Evolutionary conservation across 1,140 invertebrate species (phyloP), one percentile per base, ranked within the genome.

Genomic region (Melitaea cinxia): DNA sequence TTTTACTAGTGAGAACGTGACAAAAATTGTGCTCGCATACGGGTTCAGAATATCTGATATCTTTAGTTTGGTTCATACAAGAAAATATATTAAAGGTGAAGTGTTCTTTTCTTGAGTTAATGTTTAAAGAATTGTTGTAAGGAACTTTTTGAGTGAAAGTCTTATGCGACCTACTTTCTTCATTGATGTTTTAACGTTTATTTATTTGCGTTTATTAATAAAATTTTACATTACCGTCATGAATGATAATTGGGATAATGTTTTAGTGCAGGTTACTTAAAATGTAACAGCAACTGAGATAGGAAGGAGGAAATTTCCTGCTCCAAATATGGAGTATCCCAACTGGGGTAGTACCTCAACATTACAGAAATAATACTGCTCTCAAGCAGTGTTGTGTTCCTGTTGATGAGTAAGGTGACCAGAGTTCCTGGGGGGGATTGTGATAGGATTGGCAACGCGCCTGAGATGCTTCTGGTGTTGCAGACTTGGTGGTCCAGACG

Each of bases 141-240:
- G 26, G 24, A 15, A 23, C n/a, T n/a, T 57, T 24, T 57, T 28
- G 24, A 57, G 39, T 45, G 55, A 55, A 55, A 55, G 53, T 55
- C 42, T 57, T 28, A n/a, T 24, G 37, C 39, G 55, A 45, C 55
- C 55, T 39, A 57, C 37, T 45, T 42, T 6, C 14, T 33, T 1
- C 7, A 17, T 42, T 42, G 19, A 14, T 23, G 33, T 10, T 35
- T 54, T 55, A 42, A 55, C 53, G 12, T 30, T 55, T 55, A n/a
- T 39, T 39, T 37, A 21, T 35, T 35, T n/a, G n/a, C n/a, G 19
- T 35, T 55, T 37, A 35, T 37, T n/a, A 9, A 9, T 37, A 35
- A 39, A 4, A 39, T 55, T 55, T 19, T 39, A 37, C 23, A 50
- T 19, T 50, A 49, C 21, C 47, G 47, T 50, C 47, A 50, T 24